Evolutionary conservation across 1,140 invertebrate species (phyloP), one percentile per base, ranked within the genome.

Genomic region (Zophobas morio): DNA sequence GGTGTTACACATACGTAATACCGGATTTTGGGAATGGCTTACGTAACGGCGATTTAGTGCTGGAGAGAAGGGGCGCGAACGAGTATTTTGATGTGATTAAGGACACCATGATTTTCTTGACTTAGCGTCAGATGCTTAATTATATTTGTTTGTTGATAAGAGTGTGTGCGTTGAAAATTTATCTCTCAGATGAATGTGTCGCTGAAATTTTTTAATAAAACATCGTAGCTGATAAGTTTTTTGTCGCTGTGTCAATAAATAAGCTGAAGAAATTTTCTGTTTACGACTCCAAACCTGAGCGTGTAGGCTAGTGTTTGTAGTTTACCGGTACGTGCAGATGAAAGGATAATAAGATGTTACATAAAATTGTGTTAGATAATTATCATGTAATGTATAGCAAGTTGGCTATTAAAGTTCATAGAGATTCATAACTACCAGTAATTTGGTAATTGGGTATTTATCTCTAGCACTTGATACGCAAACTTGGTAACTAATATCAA

Each of bases 1-100:
- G 71, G 71, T 74, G 71, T 74, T 74, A 74, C 71, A 53, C 71
- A 74, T 74, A 56, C 47, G 47, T 74, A 39, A 46, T 42, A 20
- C 20, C 20, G 20, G 20, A 20, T 20, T 20, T 20, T 20, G 20
- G 20, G 20, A 20, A 20, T 20, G 20, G 20, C 20, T 20, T 20
- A 20, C 20, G 20, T 20, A 20, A 20, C 20, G 20, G 20, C 20
- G 20, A 20, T 20, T 20, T 20, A 20, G 20, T 20, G 20, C 20
- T 20, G 20, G 20, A 20, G 20, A 20, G 20, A 20, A 20, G 32
- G 60, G 8, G 60, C 34, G 39, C 60, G 60, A 66, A 4, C 2
- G 34, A 46, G 20, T 20, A 20, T 20, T 20, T 20, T 20, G 20
- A 20, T 20, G 20, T 39, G 63, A n/a, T 42, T 70, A 66, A 66